Evolutionary conservation across 2,797 vertebrate genomes (phyloP), one percentile per base, ranked within the genome.

Genomic region (Acanthurus tractus): DNA sequence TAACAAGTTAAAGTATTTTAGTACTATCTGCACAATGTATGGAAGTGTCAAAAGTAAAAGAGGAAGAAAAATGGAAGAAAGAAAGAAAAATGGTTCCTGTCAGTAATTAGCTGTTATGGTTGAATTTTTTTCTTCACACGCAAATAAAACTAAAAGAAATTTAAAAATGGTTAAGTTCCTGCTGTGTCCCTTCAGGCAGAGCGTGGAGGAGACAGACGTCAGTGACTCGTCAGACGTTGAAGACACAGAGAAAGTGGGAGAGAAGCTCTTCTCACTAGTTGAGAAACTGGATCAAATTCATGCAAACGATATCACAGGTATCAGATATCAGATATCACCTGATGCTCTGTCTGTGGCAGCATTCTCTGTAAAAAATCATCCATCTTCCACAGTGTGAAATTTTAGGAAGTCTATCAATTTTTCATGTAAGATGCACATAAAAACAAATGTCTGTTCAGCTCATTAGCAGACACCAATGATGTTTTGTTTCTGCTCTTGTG

Each of bases 271-370:
- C 76, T 88, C 70, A 3, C 74, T 94, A n/a, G 95, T 96, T 65
- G 88, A 94, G 71, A 70, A 93, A 67, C 86, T 95, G 9, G 94
- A 96, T 85, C 85, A 90, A 22, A 75, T 69, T 71, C 93, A 92
- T 78, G 94, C 94, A 42, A 93, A 94, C 67, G 93, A 94, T 57
- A 95, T 96, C 52, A 96, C 96, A 83, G 96, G 96, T 96, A 52
- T n/a, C n/a, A n/a, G n/a, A n/a, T n/a, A n/a, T n/a, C n/a, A n/a
- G n/a, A n/a, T n/a, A n/a, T n/a, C n/a, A 91, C 20, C 5, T 25
- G 7, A 61, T 20, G 9, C 20, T 53, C 4, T 38, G 11, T 67
- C 38, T 49, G 42, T 40, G 8, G 48, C 29, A 17, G 22, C 29
- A 11, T 40, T 38, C 0, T 1, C 40, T 53, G 11, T 61, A 36